These are phyloP conservation scores for Paradoxurus hermaphroditus DNA, from an alignment of 2,113 vertebrate genomes.

Conservation along the genomic window DNA sequence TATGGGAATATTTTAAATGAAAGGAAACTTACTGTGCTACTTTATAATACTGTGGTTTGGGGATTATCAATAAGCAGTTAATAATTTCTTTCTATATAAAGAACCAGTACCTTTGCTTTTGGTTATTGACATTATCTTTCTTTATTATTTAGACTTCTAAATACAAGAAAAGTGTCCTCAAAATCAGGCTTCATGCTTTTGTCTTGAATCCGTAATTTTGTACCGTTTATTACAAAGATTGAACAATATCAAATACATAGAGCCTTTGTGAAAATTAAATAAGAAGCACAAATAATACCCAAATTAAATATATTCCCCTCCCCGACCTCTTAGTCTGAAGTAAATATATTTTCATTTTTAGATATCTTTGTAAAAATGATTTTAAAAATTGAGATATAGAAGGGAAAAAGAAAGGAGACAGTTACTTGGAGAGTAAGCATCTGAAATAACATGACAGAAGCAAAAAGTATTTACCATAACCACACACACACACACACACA, in stretches of 20 bases:
- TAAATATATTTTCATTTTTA: slow-evolving; percentile 4
- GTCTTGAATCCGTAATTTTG: neutral
- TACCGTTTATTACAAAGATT: neutral
- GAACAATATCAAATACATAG: neutral
- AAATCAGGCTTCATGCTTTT: neutral
- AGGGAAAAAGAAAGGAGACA: neutral
- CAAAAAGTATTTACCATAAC: neutral
- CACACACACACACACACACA: neutral
- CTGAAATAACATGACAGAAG: neutral
- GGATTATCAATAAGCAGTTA: slow-evolving; percentile 52
- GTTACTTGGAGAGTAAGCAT: neutral
- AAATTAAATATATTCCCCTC: neutral
- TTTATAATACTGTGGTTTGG: no score
- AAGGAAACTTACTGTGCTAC: slow-evolving; percentile 60
- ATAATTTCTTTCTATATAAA: slow-evolving; percentile 59
- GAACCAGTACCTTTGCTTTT: neutral
- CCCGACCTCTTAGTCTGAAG: neutral
- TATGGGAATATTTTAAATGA: slow-evolving; percentile 74
- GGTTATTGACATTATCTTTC: slow-evolving; percentile 52
- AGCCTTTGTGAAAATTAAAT: neutral
- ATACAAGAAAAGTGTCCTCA: neutral
- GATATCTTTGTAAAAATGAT: neutral
- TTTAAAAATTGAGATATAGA: neutral
- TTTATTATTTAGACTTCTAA: slow-evolving; percentile 65
- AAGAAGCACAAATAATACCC: neutral